These are phyloP conservation scores for Maconellicoccus hirsutus DNA, from an alignment of 1,140 invertebrate genomes.

Conservation along the genomic window DNA sequence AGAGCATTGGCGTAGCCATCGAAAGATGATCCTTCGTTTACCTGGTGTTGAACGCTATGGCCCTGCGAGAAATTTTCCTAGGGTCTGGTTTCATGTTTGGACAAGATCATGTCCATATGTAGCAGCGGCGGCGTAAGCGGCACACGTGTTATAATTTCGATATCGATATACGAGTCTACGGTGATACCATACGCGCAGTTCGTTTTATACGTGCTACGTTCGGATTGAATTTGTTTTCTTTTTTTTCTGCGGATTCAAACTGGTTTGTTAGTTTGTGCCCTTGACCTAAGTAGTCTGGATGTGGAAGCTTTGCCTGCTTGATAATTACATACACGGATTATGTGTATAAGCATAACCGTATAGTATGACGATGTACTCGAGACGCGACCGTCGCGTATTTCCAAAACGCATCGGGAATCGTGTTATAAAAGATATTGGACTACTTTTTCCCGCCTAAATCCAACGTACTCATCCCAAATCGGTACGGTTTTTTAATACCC, in stretches of 20 bases:
- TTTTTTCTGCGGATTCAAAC: not conserved
- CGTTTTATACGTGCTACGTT: not conserved
- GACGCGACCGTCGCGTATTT: no score
- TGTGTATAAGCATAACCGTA: not conserved
- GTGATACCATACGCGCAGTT: not conserved
- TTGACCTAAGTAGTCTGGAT: slow-evolving; percentile 3
- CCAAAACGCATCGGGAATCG: no score
- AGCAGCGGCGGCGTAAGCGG: not conserved
- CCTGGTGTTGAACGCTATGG: not conserved
- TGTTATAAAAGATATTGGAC: no score
- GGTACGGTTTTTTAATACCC: not conserved
- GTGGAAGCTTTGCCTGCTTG: not conserved
- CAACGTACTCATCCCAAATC: not conserved
- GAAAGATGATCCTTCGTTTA: no score
- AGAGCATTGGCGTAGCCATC: no score
- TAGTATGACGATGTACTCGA: not conserved
- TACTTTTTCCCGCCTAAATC: no score
- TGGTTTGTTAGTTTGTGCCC: not conserved
- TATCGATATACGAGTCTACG: not conserved
- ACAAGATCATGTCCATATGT: not conserved
- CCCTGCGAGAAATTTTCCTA: not conserved
- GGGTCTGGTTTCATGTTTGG: not conserved
- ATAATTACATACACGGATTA: slow-evolving; percentile 9
- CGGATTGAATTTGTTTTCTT: slow-evolving; percentile 9
- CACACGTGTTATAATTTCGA: not conserved